Conservation (phyloP, 2,113 vertebrate species). For the Nothocercus julius region DNA sequence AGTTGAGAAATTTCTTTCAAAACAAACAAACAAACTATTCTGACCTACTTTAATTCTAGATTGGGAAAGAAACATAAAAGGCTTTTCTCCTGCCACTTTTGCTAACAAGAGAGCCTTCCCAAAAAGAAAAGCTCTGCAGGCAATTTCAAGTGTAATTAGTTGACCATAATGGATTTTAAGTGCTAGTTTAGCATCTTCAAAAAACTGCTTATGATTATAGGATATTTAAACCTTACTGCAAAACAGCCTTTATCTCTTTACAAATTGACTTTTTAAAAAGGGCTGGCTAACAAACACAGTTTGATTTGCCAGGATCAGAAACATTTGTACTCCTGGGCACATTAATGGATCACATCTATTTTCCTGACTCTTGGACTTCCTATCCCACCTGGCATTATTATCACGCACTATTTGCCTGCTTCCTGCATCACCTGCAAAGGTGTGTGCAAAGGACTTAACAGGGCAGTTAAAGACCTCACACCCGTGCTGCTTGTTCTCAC, state of each 20-base stretch:
- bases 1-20: neutral
- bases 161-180: conserved; percentile 8
- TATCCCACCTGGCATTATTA: neutral
- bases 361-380: neutral
- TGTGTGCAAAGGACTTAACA: neutral
- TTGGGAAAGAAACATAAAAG: conserved; percentile 2
- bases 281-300: neutral
- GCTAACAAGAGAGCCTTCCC: neutral
- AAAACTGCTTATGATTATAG: neutral
- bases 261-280: neutral
- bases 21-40: neutral
- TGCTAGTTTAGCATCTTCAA: neutral
- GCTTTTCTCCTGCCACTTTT: neutral
- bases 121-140: neutral
- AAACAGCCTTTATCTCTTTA: neutral
- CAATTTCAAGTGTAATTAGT: conserved; percentile 22
- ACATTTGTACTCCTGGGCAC: neutral
- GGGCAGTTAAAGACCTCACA: neutral
- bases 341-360: neutral
- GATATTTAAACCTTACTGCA: neutral
- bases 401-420: neutral
- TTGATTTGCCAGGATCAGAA: neutral
- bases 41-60: conserved; percentile 42
- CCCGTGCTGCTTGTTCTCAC: neutral
- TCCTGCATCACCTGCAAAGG: neutral